phyloP scores from a whole-genome alignment of 1,140 invertebrate genomes.

The Samia ricini region DNA sequence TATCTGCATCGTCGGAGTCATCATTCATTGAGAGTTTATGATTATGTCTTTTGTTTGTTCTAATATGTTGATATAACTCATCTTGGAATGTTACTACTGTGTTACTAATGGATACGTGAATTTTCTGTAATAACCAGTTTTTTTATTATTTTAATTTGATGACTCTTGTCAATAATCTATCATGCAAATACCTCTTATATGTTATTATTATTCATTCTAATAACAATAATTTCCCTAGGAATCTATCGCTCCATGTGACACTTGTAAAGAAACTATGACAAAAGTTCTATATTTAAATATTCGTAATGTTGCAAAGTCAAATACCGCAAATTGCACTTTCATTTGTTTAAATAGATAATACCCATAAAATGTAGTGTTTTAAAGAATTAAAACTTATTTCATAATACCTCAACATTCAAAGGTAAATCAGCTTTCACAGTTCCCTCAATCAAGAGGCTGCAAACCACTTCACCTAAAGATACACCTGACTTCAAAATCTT shows the following conservation, averaged over 20 bases:
- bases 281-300: no score
- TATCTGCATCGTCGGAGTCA: conserved; percentile 32
- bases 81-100: conserved; percentile 83
- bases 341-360: no score
- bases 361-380: no score
- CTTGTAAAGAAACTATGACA: no score
- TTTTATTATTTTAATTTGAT: not conserved
- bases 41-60: conserved; percentile 67
- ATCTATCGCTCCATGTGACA: no score
- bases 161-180: not conserved
- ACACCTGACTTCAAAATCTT: conserved; percentile 56
- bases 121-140: conserved; percentile 80
- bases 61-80: conserved; percentile 80
- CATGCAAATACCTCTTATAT: no score
- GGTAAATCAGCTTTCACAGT: conserved; percentile 86
- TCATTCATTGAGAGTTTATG: conserved; percentile 18
- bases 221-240: no score
- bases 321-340: no score
- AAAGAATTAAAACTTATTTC: not conserved
- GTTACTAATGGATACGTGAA: conserved; percentile 84
- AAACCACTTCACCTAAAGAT: conserved; percentile 84
- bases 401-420: conserved; percentile 85
- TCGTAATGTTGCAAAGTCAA: no score
- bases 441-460: conserved; percentile 85
- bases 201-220: no score